Percentiles rank a stretch among this genome's conserved stretches.
phyloP scores from a whole-genome alignment of 2,113 vertebrate species.

The Lepus timidus region DNA sequence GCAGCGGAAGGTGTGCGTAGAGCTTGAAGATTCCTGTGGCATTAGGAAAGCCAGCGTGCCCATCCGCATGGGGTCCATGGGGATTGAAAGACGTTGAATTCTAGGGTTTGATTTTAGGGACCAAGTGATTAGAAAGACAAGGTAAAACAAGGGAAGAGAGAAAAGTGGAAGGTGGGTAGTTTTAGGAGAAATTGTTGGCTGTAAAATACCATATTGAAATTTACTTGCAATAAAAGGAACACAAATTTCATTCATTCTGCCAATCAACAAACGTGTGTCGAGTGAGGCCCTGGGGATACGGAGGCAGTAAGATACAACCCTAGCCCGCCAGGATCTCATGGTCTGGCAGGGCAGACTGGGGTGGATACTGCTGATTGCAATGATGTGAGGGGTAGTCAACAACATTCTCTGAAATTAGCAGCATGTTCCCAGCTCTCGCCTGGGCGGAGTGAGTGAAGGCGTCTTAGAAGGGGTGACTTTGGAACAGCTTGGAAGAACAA shows the following conservation, averaged over 20 bases:
- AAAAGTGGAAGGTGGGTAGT: neutral
- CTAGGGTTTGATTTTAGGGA: neutral
- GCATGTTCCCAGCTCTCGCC: neutral
- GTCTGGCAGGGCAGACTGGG: neutral
- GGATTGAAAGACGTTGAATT: neutral
- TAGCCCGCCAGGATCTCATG: neutral
- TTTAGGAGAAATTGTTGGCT: neutral
- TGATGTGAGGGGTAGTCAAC: neutral
- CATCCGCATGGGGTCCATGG: neutral
- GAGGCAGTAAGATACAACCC: neutral
- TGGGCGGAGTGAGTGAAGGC: neutral
- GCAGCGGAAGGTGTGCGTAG: neutral
- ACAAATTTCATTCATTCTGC: neutral
- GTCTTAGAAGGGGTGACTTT: neutral
- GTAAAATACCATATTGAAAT: neutral
- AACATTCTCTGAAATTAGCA: neutral
- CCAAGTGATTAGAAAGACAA: neutral
- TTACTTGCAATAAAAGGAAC: neutral
- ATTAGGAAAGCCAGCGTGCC: neutral
- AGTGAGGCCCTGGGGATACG: neutral
- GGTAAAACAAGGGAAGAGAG: slow-evolving; percentile 1
- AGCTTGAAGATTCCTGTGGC: neutral
- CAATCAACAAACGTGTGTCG: neutral
- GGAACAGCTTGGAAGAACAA: neutral
- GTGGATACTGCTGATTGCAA: neutral